These are phyloP conservation scores for Mormoops blainvillei DNA, from an alignment of 2,113 vertebrate species.

Conservation along the genomic window DNA sequence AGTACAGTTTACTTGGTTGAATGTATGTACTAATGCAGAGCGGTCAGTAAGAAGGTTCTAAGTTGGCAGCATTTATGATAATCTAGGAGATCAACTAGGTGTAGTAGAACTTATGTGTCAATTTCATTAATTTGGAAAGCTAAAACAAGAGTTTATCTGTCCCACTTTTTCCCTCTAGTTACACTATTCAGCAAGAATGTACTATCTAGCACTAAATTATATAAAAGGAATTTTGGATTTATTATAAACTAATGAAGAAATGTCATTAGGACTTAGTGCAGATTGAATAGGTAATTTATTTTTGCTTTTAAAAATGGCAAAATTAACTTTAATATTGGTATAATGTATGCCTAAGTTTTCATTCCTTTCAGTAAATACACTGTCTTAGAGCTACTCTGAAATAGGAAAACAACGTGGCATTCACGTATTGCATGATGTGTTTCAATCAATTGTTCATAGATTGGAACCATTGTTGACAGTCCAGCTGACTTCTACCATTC, in stretches of 20 bases:
- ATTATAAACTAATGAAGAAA: background rate
- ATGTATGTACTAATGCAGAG: background rate
- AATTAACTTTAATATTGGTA: background rate
- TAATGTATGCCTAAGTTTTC: background rate
- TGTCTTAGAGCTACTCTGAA: background rate
- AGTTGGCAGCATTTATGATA: background rate
- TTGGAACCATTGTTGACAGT: constrained; percentile 93
- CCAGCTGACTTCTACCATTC: constrained; percentile 95
- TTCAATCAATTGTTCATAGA: constrained; percentile 75
- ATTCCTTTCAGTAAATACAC: background rate
- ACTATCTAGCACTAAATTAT: background rate
- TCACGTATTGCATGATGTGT: background rate
- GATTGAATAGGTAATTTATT: background rate
- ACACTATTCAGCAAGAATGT: background rate
- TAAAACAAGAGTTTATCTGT: background rate
- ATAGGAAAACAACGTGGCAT: background rate
- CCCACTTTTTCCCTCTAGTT: background rate
- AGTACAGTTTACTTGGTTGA: background rate
- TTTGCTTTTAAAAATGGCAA: constrained; percentile 13
- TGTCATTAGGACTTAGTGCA: background rate
- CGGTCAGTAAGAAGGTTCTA: background rate
- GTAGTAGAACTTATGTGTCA: background rate
- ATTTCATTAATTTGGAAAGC: background rate
- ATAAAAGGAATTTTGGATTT: background rate
- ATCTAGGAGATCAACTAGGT: background rate